A percentile compares a stretch with the other conserved stretches of the same genome.
Evolutionary conservation across 2,797 vertebrate genomes (phyloP).

Genomic region (Nyctalus aviator): DNA sequence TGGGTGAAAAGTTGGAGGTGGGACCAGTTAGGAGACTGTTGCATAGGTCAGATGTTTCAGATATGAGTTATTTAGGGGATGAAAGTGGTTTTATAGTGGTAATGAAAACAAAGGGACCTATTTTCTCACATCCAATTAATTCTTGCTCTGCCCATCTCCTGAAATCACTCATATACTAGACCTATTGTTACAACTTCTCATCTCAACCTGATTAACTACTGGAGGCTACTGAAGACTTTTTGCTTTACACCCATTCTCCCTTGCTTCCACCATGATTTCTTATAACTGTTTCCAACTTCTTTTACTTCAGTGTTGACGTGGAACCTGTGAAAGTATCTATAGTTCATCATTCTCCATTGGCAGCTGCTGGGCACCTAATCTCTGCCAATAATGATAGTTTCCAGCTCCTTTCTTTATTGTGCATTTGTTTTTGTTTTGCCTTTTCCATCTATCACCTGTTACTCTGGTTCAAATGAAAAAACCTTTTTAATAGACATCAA

Average conservation of each 20-base stretch:
- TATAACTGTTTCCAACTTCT: not conserved
- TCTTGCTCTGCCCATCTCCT: not conserved
- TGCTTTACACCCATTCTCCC: not conserved
- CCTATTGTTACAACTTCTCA: not conserved
- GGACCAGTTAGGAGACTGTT: not conserved
- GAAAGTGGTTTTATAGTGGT: not conserved
- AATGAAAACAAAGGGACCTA: not conserved
- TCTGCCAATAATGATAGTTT: not conserved
- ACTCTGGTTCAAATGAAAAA: slow-evolving; percentile 22
- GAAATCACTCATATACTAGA: not conserved
- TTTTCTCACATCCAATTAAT: not conserved
- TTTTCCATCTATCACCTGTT: slow-evolving; percentile 23
- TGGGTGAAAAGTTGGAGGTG: not conserved
- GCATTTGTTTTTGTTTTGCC: not conserved
- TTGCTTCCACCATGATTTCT: not conserved
- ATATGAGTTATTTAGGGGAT: not conserved
- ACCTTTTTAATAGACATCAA: not conserved
- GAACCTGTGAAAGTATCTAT: not conserved
- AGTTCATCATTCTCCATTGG: not conserved
- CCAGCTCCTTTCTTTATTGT: not conserved
- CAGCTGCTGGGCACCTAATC: not conserved
- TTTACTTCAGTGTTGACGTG: not conserved
- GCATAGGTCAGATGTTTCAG: not conserved
- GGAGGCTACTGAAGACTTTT: not conserved
- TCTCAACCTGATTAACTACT: too few species aligned